These are phyloP conservation scores for Gymnocephalus cernua DNA, from an alignment of 2,113 vertebrate genomes.

Conservation along the genomic window DNA sequence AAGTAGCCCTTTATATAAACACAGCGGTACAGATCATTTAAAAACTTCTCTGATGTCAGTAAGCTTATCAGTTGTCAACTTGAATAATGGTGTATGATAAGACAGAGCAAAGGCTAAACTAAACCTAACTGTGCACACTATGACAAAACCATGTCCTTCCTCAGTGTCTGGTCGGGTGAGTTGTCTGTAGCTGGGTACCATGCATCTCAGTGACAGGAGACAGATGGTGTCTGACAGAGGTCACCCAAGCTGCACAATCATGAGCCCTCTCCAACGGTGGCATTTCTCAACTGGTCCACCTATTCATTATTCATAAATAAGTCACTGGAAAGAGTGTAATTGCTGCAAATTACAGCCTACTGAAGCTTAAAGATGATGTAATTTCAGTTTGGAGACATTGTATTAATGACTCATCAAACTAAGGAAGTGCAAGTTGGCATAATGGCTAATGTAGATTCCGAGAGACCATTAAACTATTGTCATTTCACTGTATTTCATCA, in stretches of 20 bases:
- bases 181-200: conserved; percentile 26
- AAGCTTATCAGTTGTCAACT: background rate
- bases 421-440: conserved; percentile 50
- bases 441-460: conserved; percentile 60
- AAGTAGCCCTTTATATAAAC: background rate
- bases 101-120: conserved; percentile 2
- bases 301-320: conserved; percentile 68
- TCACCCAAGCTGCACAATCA: conserved; percentile 68
- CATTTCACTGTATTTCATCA: conserved; percentile 71
- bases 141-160: conserved; percentile 18
- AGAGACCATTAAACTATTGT: conserved; percentile 58
- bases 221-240: conserved; percentile 72
- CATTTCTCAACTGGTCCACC: conserved; percentile 52
- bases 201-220: conserved; percentile 64
- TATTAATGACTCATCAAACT: conserved; percentile 69
- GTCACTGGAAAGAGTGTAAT: conserved; percentile 55
- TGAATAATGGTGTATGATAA: conserved; percentile 7
- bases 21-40: background rate
- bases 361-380: conserved; percentile 62
- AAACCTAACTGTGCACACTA: conserved; percentile 16
- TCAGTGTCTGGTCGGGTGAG: conserved; percentile 29
- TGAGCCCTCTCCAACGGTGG: conserved; percentile 52
- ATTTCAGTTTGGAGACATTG: conserved; percentile 56
- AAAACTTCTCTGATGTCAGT: background rate
- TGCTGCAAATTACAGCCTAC: conserved; percentile 59